Base-by-base conservation (phyloP, 2,797 vertebrate genomes). In the Sarcoramphus papa region DNA sequence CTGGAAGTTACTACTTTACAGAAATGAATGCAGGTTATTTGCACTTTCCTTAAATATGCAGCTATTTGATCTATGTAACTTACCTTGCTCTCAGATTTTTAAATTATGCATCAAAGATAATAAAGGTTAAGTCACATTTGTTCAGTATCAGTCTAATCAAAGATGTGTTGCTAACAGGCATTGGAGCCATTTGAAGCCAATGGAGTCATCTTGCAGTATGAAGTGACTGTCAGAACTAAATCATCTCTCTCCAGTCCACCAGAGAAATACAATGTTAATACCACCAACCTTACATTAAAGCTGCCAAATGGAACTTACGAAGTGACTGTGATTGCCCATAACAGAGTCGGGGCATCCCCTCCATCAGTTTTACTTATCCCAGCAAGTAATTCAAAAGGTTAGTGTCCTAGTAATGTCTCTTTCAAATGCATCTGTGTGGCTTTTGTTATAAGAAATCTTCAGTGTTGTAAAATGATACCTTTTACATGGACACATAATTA, bases 161-260 rank as follows among this genome's bases (percentile, higher is more conserved):
- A 81, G 50, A 53, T 22, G 17, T 53, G 23, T 95, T 97, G 97
- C 53, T 97, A 84, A 92, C 94, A 99, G 99, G 97, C 98, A 40
- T 97, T 98, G 91, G 92, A 97, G 68, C 97, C 98, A 16, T 95
- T 93, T 82, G 80, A 97, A 92, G 91, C 98, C 73, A 99, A 99
- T 78, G 99, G 99, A 78, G 97, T 86, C 95, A 99, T 99, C 74
- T 78, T 94, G 62, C 77, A 74, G 9, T 99, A 98, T 94, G 92
- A 98, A 85, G 74, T 99, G 21, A 97, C 48, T 47, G 50, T 99
- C 37, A 80, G 93, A 86, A 70, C 80, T 92, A 94, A 81, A 75
- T 95, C 86, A 6, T 60, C 94, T 72, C 41, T 59, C 48, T 92
- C 90, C 64, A 31, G 9, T 78, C 77, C 82, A 22, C 48, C 59